Evolutionary conservation across 2,797 vertebrate genomes (phyloP).

Genomic region (Crocodylus rhombifer): DNA sequence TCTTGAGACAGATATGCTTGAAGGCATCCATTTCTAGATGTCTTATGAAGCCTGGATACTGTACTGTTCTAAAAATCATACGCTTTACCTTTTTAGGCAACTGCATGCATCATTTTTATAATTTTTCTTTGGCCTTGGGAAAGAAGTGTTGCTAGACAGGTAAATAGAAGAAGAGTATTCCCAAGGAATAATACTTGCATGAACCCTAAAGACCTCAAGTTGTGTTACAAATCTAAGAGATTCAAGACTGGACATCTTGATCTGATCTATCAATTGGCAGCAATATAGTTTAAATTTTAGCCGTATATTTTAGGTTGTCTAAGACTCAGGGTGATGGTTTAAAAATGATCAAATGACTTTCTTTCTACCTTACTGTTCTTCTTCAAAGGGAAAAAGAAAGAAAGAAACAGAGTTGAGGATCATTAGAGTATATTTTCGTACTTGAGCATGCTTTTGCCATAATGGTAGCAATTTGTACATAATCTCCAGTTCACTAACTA

Average conservation of each 20-base stretch:
- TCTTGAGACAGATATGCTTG: not conserved
- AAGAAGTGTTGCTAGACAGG: not conserved
- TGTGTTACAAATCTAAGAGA: not conserved
- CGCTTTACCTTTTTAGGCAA: not conserved
- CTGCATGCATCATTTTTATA: not conserved
- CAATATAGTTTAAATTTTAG: not conserved
- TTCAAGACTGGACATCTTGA: not conserved
- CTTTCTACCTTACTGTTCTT: not conserved
- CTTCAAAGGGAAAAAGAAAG: conserved; percentile 24
- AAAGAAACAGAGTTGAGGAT: conserved; percentile 3
- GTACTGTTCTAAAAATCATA: not conserved
- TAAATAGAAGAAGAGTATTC: not conserved
- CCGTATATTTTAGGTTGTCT: not conserved
- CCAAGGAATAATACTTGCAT: not conserved
- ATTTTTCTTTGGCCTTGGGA: not conserved
- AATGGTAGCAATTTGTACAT: conserved; percentile 64
- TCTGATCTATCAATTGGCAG: not conserved
- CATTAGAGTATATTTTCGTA: conserved; percentile 41
- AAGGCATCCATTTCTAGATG: not conserved
- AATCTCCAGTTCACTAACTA: conserved; percentile 64
- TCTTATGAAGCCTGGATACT: not conserved
- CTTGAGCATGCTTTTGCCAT: conserved; percentile 38
- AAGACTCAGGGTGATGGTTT: not conserved
- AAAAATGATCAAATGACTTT: not conserved
- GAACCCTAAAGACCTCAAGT: not conserved